A percentile compares a stretch with the other conserved stretches of the same genome.
Evolutionary conservation across 2,797 vertebrate species (phyloP).

Genomic region (Psittacula echo): DNA sequence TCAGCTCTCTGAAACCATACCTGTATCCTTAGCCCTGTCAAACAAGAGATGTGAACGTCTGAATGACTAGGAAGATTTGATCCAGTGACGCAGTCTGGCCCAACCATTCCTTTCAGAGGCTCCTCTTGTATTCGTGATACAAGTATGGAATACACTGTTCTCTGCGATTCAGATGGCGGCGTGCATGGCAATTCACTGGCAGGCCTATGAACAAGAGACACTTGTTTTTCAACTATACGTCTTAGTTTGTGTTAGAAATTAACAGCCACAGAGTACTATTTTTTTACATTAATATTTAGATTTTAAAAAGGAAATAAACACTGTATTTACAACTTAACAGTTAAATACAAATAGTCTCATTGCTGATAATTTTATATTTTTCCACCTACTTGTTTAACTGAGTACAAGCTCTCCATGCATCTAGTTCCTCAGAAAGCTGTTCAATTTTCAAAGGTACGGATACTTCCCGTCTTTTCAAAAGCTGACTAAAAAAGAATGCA

Average conservation of each 20-base stretch:
- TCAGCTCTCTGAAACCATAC: conserved; percentile 55
- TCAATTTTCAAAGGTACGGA: conserved; percentile 91
- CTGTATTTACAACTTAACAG: background rate
- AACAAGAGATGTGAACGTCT: conserved; percentile 90
- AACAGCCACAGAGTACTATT: background rate
- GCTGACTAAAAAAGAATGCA: conserved; percentile 84
- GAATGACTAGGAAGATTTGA: conserved; percentile 96
- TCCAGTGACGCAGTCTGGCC: conserved; percentile 91
- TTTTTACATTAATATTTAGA: background rate
- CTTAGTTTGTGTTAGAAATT: background rate
- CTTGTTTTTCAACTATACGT: background rate
- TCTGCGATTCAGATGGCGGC: conserved; percentile 85
- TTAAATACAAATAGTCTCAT: background rate
- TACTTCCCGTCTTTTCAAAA: conserved; percentile 92
- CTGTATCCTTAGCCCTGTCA: conserved; percentile 95
- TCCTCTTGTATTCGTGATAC: conserved; percentile 82
- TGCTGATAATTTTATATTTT: background rate
- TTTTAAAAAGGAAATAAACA: background rate
- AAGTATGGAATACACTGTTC: conserved; percentile 78
- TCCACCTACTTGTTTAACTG: conserved; percentile 81
- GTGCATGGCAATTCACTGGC: conserved; percentile 68
- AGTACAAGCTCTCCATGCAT: conserved; percentile 90
- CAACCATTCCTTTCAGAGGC: conserved; percentile 79
- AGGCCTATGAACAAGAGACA: conserved; percentile 66
- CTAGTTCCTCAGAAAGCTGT: conserved; percentile 90